Evolutionary conservation across 1,140 invertebrate genomes (phyloP), one percentile per base, ranked within the genome.

Genomic region (Bombus turneri): DNA sequence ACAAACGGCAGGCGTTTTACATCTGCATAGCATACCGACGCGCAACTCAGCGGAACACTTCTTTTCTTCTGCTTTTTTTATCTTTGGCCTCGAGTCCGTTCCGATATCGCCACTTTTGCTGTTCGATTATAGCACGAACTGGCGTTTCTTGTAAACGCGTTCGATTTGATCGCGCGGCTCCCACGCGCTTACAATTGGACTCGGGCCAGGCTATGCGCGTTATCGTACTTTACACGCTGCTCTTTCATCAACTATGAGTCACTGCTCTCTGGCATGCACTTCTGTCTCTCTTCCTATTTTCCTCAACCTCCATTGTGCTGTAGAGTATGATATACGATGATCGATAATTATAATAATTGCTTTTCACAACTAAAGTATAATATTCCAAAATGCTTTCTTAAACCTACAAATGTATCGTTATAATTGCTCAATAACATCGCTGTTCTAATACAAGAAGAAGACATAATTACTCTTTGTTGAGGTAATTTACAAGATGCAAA

Each of bases 241-340:
- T 66, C 88, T 85, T 79, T 81, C 79, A 68, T 90, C 86, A 41
- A 41, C 62, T 85, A 74, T 82, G 82, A 90, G 85, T 87, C 77
- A 89, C 77, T 37, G 34, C 53, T 10, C n/a, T 68, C 3, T 25
- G n/a, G 8, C 69, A 10, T 25, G 18, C 31, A 1, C 39, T 8
- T 31, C 34, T 85, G 31, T 22, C 28, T 43, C 18, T 69, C 5
- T 53, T 39, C 10, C 31, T 31, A 6, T n/a, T 34, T 18, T 31
- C 12, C 18, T 57, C 3, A 9, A 28, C 13, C n/a, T 66, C n/a
- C 13, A 53, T 53, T 13, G n/a, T 64, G 3, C 28, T 13, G n/a
- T 1, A 53, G 0, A 53, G 18, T 53, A 22, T 53, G 47, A 53
- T 53, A 53, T 53, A 22, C 47, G 18, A 22, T 8, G 47, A 53